Percentiles rank a stretch among this genome's conserved stretches.
Evolutionary conservation across 2,888 invertebrate genomes (phyloP).

Genomic region (Hemistola chrysoprasaria): DNA sequence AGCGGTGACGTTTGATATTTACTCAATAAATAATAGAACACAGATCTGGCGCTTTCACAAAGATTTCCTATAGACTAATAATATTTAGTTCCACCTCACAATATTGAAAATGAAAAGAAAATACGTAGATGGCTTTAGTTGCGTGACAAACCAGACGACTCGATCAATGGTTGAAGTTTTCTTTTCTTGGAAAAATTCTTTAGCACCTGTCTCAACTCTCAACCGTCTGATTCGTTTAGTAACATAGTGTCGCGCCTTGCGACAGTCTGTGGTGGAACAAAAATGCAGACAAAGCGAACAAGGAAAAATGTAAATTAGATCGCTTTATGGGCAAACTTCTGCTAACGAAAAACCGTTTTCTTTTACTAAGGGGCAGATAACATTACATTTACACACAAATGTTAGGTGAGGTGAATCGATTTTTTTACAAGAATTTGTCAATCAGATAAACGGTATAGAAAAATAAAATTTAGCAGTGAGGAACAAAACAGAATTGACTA

Average conservation of each 20-base stretch:
- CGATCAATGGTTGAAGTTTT: conserved; percentile 20
- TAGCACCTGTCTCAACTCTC: conserved; percentile 21
- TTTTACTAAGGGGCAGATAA: conserved; percentile 25
- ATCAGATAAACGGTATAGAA: conserved; percentile 11
- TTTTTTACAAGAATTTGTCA: conserved; percentile 8
- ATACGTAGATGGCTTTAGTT: conserved; percentile 7
- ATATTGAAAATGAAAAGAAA: background rate
- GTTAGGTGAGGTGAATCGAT: conserved; percentile 5
- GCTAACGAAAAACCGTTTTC: conserved; percentile 25
- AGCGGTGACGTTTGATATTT: too few species aligned
- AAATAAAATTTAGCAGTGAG: too few species aligned
- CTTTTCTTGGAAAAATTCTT: conserved; percentile 24
- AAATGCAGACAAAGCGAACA: conserved; percentile 26
- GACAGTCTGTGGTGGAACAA: conserved; percentile 13
- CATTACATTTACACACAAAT: conserved; percentile 19
- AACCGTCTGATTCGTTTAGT: conserved; percentile 18
- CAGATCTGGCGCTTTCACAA: too few species aligned
- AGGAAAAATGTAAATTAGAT: conserved; percentile 36
- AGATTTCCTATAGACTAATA: too few species aligned
- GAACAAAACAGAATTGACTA: too few species aligned
- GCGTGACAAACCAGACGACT: conserved; percentile 21
- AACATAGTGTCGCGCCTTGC: conserved; percentile 15
- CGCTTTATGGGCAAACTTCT: conserved; percentile 26
- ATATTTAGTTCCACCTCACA: too few species aligned
- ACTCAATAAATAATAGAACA: too few species aligned